phyloP scores from a whole-genome alignment of 2,113 vertebrate species.

The Chlorocebus sabaeus region DNA sequence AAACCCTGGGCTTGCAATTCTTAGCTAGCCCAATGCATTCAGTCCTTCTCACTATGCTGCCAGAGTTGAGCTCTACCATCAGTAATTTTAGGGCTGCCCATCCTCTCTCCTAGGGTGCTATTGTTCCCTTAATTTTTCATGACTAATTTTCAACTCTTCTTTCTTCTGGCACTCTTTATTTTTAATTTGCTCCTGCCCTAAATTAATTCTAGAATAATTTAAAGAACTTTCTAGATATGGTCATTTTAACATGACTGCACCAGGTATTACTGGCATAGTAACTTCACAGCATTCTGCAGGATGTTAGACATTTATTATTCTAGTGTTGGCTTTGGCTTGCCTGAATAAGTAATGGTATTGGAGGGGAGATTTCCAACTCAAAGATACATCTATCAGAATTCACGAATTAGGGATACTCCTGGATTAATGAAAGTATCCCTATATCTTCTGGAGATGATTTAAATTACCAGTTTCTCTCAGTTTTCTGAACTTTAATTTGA shows the following conservation, averaged over 20 bases:
- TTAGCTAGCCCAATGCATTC: not conserved
- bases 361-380: not conserved
- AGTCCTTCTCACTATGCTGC: not conserved
- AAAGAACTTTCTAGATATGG: not conserved
- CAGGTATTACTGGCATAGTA: not conserved
- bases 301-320: not conserved
- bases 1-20: not conserved
- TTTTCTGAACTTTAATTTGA: not conserved
- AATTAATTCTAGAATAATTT: not conserved
- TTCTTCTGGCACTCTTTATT: not conserved
- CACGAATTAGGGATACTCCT: not conserved
- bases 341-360: not conserved
- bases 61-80: not conserved
- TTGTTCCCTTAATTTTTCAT: not conserved
- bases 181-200: not conserved
- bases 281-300: not conserved
- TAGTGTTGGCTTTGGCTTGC: not conserved
- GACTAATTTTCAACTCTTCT: not conserved
- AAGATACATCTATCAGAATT: not conserved
- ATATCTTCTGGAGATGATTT: not conserved
- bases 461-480: not conserved
- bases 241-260: not conserved
- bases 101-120: not conserved
- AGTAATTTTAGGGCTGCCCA: not conserved
- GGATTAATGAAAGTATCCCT: not conserved